These are phyloP conservation scores for Geopemphigus sp. DNA, from an alignment of 1,140 invertebrate genomes.

Conservation along the genomic window DNA sequence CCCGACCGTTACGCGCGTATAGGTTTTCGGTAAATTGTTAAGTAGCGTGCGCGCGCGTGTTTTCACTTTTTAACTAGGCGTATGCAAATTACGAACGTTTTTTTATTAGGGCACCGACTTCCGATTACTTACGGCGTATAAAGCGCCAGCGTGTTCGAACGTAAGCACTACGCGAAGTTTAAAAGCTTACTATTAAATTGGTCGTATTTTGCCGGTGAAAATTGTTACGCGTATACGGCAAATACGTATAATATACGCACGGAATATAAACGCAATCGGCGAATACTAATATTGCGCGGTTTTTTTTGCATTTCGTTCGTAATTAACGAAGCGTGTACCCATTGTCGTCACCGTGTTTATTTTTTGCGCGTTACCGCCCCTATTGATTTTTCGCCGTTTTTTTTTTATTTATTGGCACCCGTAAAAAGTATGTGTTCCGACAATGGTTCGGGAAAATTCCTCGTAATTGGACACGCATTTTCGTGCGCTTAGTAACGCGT, in stretches of 20 bases:
- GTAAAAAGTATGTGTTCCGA: neutral
- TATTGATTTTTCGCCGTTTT: neutral
- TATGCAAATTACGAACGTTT: conserved; percentile 1
- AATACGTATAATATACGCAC: too few relatives aligned
- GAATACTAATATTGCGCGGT: too few relatives aligned
- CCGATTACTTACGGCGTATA: neutral
- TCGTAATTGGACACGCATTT: conserved; percentile 15
- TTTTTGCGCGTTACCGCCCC: neutral
- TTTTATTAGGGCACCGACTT: neutral
- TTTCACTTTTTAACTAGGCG: neutral
- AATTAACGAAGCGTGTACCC: too few relatives aligned
- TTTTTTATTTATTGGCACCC: neutral
- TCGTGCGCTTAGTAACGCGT: conserved; percentile 1
- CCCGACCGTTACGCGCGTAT: neutral
- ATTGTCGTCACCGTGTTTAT: neutral
- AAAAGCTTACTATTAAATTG: neutral
- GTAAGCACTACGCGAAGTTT: neutral
- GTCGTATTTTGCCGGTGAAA: too few relatives aligned
- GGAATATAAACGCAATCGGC: too few relatives aligned
- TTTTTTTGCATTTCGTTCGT: too few relatives aligned
- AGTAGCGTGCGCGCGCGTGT: neutral
- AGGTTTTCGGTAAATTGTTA: neutral
- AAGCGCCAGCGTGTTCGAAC: neutral
- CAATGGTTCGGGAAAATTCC: neutral
- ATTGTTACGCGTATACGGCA: too few relatives aligned